These are phyloP conservation scores for Eupeodes corollae DNA, from an alignment of 1,140 invertebrate species.

Conservation along the genomic window DNA sequence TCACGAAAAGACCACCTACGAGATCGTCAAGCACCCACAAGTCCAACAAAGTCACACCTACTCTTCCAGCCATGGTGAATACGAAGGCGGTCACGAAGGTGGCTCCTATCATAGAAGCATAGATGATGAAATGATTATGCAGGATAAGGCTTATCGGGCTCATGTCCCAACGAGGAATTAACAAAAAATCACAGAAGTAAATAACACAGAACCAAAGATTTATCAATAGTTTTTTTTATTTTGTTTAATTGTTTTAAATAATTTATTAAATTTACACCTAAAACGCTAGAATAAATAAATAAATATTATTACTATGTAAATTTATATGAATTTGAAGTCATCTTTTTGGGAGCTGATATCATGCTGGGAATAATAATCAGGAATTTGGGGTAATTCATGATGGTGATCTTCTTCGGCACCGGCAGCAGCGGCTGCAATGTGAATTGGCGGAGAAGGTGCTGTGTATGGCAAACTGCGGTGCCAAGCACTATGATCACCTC, in stretches of 20 bases:
- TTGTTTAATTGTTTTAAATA: too few species aligned
- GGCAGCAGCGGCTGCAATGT: constrained; percentile 4
- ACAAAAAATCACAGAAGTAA: constrained; percentile 4
- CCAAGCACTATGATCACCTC: constrained; percentile 34
- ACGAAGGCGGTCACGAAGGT: constrained; percentile 45
- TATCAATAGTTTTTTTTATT: not conserved
- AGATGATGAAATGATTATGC: constrained; percentile 44
- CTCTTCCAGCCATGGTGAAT: constrained; percentile 56
- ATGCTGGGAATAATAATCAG: too few species aligned
- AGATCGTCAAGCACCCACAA: constrained; percentile 75
- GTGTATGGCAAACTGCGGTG: constrained; percentile 29
- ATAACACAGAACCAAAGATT: constrained; percentile 21
- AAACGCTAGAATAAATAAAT: too few species aligned
- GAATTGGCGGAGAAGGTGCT: constrained; percentile 10
- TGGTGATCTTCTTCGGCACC: not conserved
- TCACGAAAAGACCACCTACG: constrained; percentile 67
- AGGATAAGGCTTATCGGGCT: constrained; percentile 46
- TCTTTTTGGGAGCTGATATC: too few species aligned
- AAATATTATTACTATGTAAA: too few species aligned
- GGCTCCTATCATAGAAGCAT: constrained; percentile 51
- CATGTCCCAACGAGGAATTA: constrained; percentile 28
- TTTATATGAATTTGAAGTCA: too few species aligned
- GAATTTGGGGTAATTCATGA: constrained; percentile 8
- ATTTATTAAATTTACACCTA: too few species aligned
- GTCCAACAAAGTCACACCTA: constrained; percentile 64